Evolutionary conservation across 2,797 vertebrate species (phyloP), one percentile per base, ranked within the genome.

Genomic region (Nyctalus aviator): DNA sequence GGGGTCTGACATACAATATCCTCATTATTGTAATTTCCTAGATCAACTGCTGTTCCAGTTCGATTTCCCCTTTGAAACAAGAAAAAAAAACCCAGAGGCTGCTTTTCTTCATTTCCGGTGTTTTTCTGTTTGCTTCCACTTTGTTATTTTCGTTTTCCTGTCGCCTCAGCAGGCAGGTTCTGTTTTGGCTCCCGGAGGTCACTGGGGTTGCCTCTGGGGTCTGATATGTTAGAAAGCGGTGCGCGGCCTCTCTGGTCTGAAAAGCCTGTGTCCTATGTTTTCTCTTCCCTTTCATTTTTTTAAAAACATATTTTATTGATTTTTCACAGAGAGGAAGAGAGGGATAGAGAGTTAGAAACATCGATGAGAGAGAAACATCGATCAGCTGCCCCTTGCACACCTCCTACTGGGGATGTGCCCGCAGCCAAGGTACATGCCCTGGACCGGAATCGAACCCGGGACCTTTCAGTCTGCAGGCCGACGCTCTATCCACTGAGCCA

Each of bases 121-220:
- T 94, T 92, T 12, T 46, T 90, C 89, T 86, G 92, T 92, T 92
- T 89, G 20, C 78, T 83, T 95, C 66, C 32, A 68, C 66, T 57
- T 95, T 94, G 94, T 94, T 96, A 88, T 83, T 96, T 95, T 94
- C 27, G 86, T 69, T 94, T 90, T 88, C 93, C 89, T 92, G 57
- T 48, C 69, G 69, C 41, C 79, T 85, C 78, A 85, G 59, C 75
- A 93, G 68, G 27, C 85, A 72, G 83, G 64, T 95, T 94, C 48
- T 68, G 27, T 94, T 90, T 87, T 68, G 81, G 17, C 66, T 85
- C 64, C 90, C 69, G 46, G 87, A 46, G 64, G 62, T 90, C 92
- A 69, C 75, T 77, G 83, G 84, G 57, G 27, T 84, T 88, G 91
- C 66, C 87, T 73, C 78, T 83, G 87, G 83, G 64, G 86, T 71